Base-by-base conservation (phyloP, 2,888 invertebrate genomes). In the Micoletzkya japonica region DNA sequence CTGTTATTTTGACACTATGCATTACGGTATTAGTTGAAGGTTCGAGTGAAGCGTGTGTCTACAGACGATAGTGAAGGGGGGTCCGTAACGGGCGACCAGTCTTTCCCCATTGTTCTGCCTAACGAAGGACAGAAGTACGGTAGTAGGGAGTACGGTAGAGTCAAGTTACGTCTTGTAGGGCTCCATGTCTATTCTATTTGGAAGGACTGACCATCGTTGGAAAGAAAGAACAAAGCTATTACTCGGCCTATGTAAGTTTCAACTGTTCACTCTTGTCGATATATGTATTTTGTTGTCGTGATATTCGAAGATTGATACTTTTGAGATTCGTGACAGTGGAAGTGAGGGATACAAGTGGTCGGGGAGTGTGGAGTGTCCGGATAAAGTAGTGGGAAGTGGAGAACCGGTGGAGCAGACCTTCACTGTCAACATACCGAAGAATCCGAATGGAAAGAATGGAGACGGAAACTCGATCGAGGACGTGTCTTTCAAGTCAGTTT, bases 161-260 rank as follows among this genome's bases (percentile, higher is more conserved):
- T 54, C 26, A 54, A 17, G 7, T 54, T 54, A 54, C 24, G 7
- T 54, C 7, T 17, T 54, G 14, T n/a, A 44, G 10, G 20, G 7
- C 26, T 24, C n/a, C 58, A n/a, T 80, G 80, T 52, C 72, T 80
- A 30, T 67, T 80, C 71, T 80, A 80, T 60, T 52, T 77, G 1
- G 80, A 80, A 44, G 80, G 80, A 32, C 28, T 80, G 30, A 73
- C 72, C 32, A 61, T 80, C 36, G 70, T 79, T 34, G 74, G 73
- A 50, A 57, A 73, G 32, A 54, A 67, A 44, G 73, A 68, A 37
- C 39, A 30, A 20, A 64, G 64, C 39, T 66, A 66, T 28, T 28
- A 37, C 28, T 37, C 52, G n/a, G 52, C 54, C 20, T n/a, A 17
- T 6, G 64, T 66, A 14, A 54, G 52, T 66, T n/a, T 20, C 20